Percentiles rank a stretch among this genome's conserved stretches.
Conservation (phyloP, 2,113 vertebrate genomes). For the Chloropsis hardwickii region DNA sequence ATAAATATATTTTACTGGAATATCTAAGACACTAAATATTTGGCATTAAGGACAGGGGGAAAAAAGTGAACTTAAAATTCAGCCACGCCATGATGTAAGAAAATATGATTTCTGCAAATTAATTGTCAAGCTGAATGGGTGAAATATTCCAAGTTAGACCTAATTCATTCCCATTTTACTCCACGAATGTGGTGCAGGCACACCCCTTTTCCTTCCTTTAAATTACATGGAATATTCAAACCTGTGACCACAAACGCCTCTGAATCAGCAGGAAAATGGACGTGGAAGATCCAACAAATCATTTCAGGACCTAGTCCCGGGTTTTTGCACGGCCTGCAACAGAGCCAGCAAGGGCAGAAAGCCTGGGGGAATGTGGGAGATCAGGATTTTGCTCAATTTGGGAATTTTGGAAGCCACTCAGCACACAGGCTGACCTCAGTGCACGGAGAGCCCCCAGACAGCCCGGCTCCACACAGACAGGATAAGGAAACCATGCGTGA, state of each 20-base stretch:
- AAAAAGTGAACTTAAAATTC: not conserved
- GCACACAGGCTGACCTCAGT: not conserved
- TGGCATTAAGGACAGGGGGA: not conserved
- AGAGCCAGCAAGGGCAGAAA: not conserved
- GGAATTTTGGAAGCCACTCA: not conserved
- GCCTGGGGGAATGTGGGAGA: fast-evolving
- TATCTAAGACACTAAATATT: not conserved
- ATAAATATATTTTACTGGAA: not conserved
- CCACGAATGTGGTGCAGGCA: fast-evolving
- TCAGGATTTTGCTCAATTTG: not conserved
- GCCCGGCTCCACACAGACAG: not conserved
- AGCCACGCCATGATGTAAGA: not conserved
- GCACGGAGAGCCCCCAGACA: not conserved
- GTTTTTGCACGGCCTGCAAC: fast-evolving
- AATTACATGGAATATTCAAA: fast-evolving
- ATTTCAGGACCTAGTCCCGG: fast-evolving
- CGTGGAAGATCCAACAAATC: not conserved
- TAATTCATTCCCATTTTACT: not conserved
- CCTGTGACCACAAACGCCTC: fast-evolving
- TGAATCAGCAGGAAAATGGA: not conserved
- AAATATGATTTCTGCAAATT: not conserved
- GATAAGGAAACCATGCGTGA: conserved; percentile 4
- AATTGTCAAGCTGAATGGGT: not conserved
- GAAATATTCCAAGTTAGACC: not conserved
- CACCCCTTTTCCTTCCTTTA: not conserved